Base-by-base conservation (phyloP, 2,888 invertebrate genomes). In the Oegoconia quadripuncta region DNA sequence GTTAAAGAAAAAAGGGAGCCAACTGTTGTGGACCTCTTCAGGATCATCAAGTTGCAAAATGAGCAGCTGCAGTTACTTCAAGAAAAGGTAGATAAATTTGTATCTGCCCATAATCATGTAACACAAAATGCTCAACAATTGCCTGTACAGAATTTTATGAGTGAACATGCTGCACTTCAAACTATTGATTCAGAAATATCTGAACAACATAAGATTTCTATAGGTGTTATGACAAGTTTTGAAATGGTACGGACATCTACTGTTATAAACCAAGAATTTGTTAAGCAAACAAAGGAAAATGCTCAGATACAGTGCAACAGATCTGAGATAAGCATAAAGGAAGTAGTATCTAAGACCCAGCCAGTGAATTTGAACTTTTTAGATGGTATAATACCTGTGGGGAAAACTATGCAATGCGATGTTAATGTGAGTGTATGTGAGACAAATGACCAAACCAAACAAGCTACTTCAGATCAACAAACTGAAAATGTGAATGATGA, bases 181-280 rank as follows among this genome's bases (percentile, higher is more conserved):
- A 56, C 66, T 53, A 66, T 53, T 67, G 70, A 75, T 67, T 71
- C 69, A 42, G 34, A 39, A 22, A 14, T 32, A 3, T 14, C 32
- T 22, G 76, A 70, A 45, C 71, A 68, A 40, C 88, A 75, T 53
- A 91, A 89, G 72, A 90, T 92, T 56, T 92, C 93, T 0, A 91
- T 93, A 37, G 92, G 92, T 40, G 90, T 93, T 2, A 93, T 92
- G 90, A 92, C 92, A 1, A 92, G 92, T 67, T 92, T 92, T 68
- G 92, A 93, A 75, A 89, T 92, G 60, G 79, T 87, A 0, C 59
- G 77, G 30, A 88, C 86, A 16, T 86, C 88, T 9, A 88, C 84
- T 17, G 68, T 86, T 9, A 79, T 84, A 3, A 87, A 87, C 43
- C 80, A 82, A 51, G 84, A 83, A 42, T 51, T 76, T 25, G 46